Conservation (phyloP, 2,113 vertebrate genomes). For the Brachirus orientalis region DNA sequence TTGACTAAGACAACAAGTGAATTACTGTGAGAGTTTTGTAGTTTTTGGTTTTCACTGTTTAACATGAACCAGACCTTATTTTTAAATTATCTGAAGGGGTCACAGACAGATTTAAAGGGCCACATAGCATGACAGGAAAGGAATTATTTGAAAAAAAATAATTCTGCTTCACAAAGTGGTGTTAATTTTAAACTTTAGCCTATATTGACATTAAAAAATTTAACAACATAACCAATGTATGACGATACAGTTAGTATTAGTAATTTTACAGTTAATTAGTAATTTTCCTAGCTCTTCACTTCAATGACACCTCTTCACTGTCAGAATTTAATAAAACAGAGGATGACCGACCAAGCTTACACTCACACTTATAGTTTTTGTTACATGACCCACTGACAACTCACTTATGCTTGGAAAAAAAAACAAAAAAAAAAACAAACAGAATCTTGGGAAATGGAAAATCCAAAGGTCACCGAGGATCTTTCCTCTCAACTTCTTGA, state of each 20-base stretch:
- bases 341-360: neutral
- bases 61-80: neutral
- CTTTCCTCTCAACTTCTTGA: neutral
- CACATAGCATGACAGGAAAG: too few species aligned
- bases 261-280: too few species aligned
- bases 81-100: too few species aligned
- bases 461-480: neutral
- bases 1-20: constrained; percentile 9
- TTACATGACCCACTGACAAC: too few species aligned
- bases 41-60: neutral
- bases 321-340: neutral
- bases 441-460: neutral
- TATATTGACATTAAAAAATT: too few species aligned
- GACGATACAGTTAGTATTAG: too few species aligned
- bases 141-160: too few species aligned
- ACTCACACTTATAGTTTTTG: too few species aligned
- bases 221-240: too few species aligned
- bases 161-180: too few species aligned
- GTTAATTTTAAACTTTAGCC: too few species aligned
- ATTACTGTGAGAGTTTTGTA: neutral
- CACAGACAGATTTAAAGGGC: neutral
- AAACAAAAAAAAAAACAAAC: neutral
- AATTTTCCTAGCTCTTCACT: neutral
- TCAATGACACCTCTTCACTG: neutral
- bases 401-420: neutral